Evolutionary conservation across 2,113 vertebrate species (phyloP).

Genomic region (Mungos mungo): DNA sequence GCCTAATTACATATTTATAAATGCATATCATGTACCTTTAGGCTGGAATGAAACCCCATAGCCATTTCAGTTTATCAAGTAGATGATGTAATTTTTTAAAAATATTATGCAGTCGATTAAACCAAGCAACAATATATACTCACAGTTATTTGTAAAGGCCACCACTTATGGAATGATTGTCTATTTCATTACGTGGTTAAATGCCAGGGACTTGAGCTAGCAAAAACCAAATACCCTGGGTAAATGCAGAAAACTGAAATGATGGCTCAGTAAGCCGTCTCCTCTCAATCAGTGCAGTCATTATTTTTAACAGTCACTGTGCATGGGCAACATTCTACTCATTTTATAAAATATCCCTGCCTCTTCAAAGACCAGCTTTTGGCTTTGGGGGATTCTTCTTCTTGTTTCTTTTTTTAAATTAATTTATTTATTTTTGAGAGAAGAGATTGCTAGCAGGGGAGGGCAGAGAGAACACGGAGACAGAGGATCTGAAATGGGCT

Average conservation of each 20-base stretch:
- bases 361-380: background rate
- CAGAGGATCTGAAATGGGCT: no score
- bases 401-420: background rate
- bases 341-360: background rate
- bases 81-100: constrained; percentile 57
- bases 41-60: constrained; percentile 27
- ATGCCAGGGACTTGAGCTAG: constrained; percentile 10
- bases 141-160: constrained; percentile 59
- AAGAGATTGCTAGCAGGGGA: no score
- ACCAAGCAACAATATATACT: constrained; percentile 51
- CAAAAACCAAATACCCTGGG: background rate
- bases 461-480: no score
- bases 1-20: constrained; percentile 56
- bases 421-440: no score
- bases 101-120: constrained; percentile 51
- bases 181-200: constrained; percentile 62
- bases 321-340: background rate
- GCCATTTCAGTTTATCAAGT: constrained; percentile 61
- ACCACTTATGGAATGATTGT: constrained; percentile 30
- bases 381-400: background rate
- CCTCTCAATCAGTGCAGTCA: background rate
- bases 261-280: background rate
- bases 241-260: constrained; percentile 37
- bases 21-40: constrained; percentile 32
- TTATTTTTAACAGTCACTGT: constrained; percentile 20